Evolutionary conservation across 2,888 invertebrate genomes (phyloP), one percentile per base, ranked within the genome.

Genomic region (Cylindroiulus punctatus): DNA sequence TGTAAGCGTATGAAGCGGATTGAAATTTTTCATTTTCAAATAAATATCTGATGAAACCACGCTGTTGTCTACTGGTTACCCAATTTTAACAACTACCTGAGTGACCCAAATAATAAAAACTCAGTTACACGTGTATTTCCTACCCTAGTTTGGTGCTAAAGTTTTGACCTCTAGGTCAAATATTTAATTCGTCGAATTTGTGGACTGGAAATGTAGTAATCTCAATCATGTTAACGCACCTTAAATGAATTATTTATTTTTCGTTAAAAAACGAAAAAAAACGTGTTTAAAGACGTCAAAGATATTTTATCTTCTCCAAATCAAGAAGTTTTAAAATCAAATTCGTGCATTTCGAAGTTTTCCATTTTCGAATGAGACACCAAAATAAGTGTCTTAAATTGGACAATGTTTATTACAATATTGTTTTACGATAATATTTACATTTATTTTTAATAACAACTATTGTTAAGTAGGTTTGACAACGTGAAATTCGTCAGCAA

Each of bases 1-100:
- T n/a, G 52, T 19, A 19, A 12, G 19, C 52, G 2, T 52, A 52
- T 52, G n/a, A 52, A 19, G 52, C 52, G 5, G 12, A n/a, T n/a
- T 0, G 1, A 52, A 52, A 52, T 52, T 1, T 30, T 14, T 30
- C 76, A 30, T 30, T 76, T 30, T 76, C 1, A 76, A 76, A 76
- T 76, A 76, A 76, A 76, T 76, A 30, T 26, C 76, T 76, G 76
- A 76, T 76, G 5, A 76, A 76, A 7, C 22, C 76, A 76, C 65
- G 65, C 65, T 65, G 65, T 30, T 30, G 76, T 76, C 76, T 76
- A 30, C 65, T 76, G 30, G 76, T 76, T 76, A 76, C 22, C 30
- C 76, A 76, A 76, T 76, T 76, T 76, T 76, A 76, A 30, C 26
- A 76, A 76, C 76, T 76, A 76, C 76, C 76, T 30, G 30, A 76